These are phyloP conservation scores for Eupeodes luniger DNA, from an alignment of 2,888 invertebrate genomes.

Conservation along the genomic window DNA sequence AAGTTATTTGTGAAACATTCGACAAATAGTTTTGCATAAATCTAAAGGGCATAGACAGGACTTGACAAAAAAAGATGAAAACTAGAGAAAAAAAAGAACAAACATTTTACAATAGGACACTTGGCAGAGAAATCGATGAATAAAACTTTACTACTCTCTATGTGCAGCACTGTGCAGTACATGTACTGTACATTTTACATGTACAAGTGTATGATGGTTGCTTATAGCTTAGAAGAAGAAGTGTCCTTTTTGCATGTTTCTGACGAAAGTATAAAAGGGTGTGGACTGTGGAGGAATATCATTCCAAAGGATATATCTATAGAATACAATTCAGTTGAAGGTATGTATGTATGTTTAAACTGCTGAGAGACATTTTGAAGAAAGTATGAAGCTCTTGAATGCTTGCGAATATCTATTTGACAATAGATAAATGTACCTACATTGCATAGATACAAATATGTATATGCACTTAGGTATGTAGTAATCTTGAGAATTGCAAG, in stretches of 20 bases:
- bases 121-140: constrained; percentile 48
- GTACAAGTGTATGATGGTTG: constrained; percentile 21
- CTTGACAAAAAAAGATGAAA: constrained; percentile 9
- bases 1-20: constrained; percentile 67
- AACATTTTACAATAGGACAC: constrained; percentile 20
- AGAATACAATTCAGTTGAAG: neutral
- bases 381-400: constrained; percentile 26
- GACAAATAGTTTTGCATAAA: constrained; percentile 70
- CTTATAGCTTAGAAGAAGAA: neutral
- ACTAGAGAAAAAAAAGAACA: constrained; percentile 14
- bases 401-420: constrained; percentile 14
- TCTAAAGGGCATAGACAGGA: constrained; percentile 15
- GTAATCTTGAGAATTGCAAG: constrained; percentile 45
- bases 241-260: constrained; percentile 21
- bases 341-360: constrained; percentile 8
- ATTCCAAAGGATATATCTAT: neutral
- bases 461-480: neutral
- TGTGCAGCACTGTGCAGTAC: neutral
- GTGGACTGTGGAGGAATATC: neutral
- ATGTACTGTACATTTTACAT: neutral
- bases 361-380: constrained; percentile 19
- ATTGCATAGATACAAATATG: too few species aligned
- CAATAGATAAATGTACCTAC: constrained; percentile 1
- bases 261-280: neutral
- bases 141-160: neutral